A percentile compares a stretch with the other conserved stretches of the same genome.
These are phyloP conservation scores for Sarcophaga carnaria DNA, from an alignment of 2,888 invertebrate species.

Conservation along the genomic window DNA sequence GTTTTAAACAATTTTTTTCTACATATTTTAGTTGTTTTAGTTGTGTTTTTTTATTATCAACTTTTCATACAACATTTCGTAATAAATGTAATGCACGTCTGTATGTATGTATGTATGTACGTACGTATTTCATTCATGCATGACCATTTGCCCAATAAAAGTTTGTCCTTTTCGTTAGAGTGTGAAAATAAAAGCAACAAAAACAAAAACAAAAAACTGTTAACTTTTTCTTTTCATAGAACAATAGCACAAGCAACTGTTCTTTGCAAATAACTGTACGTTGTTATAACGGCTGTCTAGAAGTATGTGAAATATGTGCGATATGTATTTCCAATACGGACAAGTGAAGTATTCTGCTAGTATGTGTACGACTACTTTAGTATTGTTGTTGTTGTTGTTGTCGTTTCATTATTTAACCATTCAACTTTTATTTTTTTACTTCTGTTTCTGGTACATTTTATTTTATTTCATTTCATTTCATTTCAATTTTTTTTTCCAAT, in stretches of 20 bases:
- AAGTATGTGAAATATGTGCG: neutral
- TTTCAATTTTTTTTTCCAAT: neutral
- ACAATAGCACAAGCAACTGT: neutral
- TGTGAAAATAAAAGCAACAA: conserved; percentile 9
- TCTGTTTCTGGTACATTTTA: neutral
- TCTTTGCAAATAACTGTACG: conserved; percentile 2
- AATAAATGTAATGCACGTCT: conserved; percentile 55
- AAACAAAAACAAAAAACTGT: conserved; percentile 19
- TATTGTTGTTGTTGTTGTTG: neutral
- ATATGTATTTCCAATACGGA: conserved; percentile 34
- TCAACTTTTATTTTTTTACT: neutral
- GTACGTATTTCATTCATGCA: conserved; percentile 43
- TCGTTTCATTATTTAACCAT: neutral
- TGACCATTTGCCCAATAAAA: conserved; percentile 65
- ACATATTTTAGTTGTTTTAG: neutral
- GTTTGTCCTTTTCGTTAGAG: conserved; percentile 46
- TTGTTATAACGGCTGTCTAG: neutral
- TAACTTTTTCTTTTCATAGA: conserved; percentile 52
- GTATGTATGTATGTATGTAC: conserved; percentile 5
- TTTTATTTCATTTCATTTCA: neutral
- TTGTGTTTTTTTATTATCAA: neutral
- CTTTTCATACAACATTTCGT: conserved; percentile 47
- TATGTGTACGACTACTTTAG: neutral
- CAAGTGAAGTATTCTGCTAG: neutral
- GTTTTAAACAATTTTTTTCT: neutral